Base-by-base conservation (phyloP, 1,140 invertebrate genomes). In the Drosophila mojavensis region DNA sequence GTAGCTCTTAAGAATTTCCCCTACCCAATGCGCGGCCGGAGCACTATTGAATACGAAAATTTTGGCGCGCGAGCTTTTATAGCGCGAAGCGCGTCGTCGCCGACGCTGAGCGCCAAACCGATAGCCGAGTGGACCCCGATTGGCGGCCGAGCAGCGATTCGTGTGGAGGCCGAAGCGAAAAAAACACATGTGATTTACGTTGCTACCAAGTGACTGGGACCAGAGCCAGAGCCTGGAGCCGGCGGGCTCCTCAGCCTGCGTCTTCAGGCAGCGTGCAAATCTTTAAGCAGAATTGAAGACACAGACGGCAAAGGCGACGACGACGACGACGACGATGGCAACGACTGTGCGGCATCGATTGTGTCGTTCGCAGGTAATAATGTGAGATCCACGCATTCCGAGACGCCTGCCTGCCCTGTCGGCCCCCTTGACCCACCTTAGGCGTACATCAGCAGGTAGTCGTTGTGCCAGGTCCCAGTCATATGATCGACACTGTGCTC, bases 11-110 rank as follows among this genome's bases (percentile, higher is more conserved):
- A 48, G 50, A 48, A 67, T 72, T 86, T 78, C 77, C 80, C 73
- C 73, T 83, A 24, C 58, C 28, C 30, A 11, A 17, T 39, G 39
- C 53, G 74, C 69, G 81, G 75, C 54, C 65, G 47, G 48, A 48
- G 65, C 70, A 48, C 69, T 61, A 82, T 89, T 81, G 64, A 76
- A 83, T 74, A 72, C 75, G 58, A 61, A 71, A 81, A 75, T 91
- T 91, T 91, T 91, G 90, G 90, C 90, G 90, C 81, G 90, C 89
- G 74, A 86, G 90, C 90, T 91, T 91, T 91, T 91, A 91, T 91
- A 91, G 65, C 61, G 61, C 26, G 51, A 68, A 68, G 55, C 69
- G 62, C 64, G 56, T 48, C 68, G 48, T 43, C 66, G 45, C 58
- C 51, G 78, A 78, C 68, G 79, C 75, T 66, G 65, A 70, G 75